A percentile compares a stretch with the other conserved stretches of the same genome.
phyloP scores from a whole-genome alignment of 2,113 vertebrate species.

The Brevimyrus niger region DNA sequence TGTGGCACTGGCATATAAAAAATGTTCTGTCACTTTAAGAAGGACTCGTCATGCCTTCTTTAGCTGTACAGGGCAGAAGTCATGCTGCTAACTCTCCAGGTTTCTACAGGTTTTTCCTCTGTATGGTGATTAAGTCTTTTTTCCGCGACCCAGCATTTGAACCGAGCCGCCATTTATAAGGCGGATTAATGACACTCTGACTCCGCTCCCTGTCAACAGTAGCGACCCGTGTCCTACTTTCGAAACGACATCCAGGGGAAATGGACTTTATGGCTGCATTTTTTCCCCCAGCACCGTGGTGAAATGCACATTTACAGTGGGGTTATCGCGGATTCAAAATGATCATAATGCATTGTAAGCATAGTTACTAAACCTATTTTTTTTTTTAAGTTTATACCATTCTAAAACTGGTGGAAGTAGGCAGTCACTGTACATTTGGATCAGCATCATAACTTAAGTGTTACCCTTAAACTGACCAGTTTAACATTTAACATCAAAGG shows the following conservation, averaged over 20 bases:
- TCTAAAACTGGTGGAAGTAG: neutral
- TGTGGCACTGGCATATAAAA: neutral
- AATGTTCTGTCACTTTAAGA: neutral
- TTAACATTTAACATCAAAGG: neutral
- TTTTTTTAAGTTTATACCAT: neutral
- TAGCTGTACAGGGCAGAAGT: slow-evolving; percentile 16
- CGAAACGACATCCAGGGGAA: slow-evolving; percentile 21
- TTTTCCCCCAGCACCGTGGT: neutral
- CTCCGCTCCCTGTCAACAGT: slow-evolving; percentile 20
- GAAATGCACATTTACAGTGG: slow-evolving; percentile 27
- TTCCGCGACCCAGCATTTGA: slow-evolving; percentile 28
- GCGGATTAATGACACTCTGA: slow-evolving; percentile 30
- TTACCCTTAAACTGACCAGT: neutral
- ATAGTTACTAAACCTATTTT: neutral
- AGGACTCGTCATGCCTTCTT: neutral
- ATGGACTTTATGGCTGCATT: slow-evolving; percentile 12
- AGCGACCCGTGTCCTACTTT: slow-evolving; percentile 29
- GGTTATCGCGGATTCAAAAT: slow-evolving; percentile 18
- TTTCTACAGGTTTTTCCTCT: slow-evolving; percentile 26
- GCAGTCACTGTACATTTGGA: neutral
- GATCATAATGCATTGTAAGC: neutral
- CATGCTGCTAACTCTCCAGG: slow-evolving; percentile 21
- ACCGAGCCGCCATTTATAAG: slow-evolving; percentile 24
- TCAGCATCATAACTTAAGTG: neutral
- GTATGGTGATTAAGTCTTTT: neutral